These are phyloP conservation scores for Eucidaris tribuloides DNA, from an alignment of 35 echinoderm and acorn worm genomes.

Conservation along the genomic window DNA sequence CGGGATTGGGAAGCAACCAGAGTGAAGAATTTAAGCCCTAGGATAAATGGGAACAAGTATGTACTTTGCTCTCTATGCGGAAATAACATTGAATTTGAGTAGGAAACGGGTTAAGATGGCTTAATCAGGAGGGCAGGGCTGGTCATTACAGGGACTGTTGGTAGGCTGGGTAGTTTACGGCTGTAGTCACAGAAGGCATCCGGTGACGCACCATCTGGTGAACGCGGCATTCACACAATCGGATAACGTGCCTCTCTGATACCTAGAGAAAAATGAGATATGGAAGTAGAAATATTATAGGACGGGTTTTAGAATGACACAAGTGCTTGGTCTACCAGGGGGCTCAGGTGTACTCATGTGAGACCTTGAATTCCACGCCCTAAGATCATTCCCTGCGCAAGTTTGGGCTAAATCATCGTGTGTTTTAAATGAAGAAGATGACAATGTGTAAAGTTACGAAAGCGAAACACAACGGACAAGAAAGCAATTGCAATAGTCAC, in stretches of 20 bases:
- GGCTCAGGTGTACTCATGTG: too few relatives aligned
- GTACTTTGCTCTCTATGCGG: background rate
- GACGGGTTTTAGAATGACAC: too few relatives aligned
- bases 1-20: background rate
- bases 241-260: background rate
- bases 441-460: too few relatives aligned
- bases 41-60: background rate
- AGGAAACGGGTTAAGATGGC: background rate
- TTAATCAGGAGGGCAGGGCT: background rate
- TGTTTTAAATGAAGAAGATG: too few relatives aligned
- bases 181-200: conserved; percentile 12
- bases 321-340: too few relatives aligned
- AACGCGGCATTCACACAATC: conserved; percentile 11
- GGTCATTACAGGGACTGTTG: conserved; percentile 5
- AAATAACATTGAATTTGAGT: background rate
- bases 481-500: too few relatives aligned
- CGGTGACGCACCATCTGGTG: background rate
- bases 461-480: too few relatives aligned
- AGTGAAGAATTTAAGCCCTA: background rate
- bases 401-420: too few relatives aligned
- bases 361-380: too few relatives aligned
- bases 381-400: too few relatives aligned
- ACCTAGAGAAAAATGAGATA: too few relatives aligned
- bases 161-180: background rate
- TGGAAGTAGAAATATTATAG: too few relatives aligned